phyloP scores from a whole-genome alignment of 1,140 invertebrate genomes.

The Ctenoplectra terminalis region DNA sequence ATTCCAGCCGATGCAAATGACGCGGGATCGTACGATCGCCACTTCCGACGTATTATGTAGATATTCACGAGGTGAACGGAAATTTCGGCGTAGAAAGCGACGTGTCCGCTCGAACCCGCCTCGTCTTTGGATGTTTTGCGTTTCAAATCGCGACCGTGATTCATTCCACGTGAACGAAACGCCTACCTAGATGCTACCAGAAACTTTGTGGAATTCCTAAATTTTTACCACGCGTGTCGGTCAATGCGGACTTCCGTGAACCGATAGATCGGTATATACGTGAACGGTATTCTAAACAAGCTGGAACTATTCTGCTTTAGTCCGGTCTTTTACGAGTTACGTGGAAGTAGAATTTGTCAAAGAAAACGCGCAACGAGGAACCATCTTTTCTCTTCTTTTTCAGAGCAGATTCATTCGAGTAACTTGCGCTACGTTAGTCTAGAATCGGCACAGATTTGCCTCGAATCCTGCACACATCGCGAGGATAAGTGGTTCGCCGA shows the following conservation, averaged over 20 bases:
- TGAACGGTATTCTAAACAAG: neutral
- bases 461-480: neutral
- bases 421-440: neutral
- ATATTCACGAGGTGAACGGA: constrained; percentile 22
- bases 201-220: constrained; percentile 36
- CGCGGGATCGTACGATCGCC: constrained; percentile 41
- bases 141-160: constrained; percentile 33
- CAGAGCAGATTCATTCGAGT: neutral
- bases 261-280: constrained; percentile 27
- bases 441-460: neutral
- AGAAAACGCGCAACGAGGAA: neutral
- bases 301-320: neutral
- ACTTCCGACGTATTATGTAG: constrained; percentile 47
- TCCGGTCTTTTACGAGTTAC: neutral
- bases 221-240: constrained; percentile 29
- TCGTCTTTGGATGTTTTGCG: constrained; percentile 12
- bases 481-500: neutral
- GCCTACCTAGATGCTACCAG: neutral
- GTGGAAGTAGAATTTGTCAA: neutral
- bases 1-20: constrained; percentile 46
- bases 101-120: neutral
- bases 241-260: constrained; percentile 25
- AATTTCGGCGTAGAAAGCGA: constrained; percentile 42
- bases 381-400: neutral
- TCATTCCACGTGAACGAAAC: constrained; percentile 6